Evolutionary conservation across 2,888 invertebrate species (phyloP).

Genomic region (Raillietiella orientalis): DNA sequence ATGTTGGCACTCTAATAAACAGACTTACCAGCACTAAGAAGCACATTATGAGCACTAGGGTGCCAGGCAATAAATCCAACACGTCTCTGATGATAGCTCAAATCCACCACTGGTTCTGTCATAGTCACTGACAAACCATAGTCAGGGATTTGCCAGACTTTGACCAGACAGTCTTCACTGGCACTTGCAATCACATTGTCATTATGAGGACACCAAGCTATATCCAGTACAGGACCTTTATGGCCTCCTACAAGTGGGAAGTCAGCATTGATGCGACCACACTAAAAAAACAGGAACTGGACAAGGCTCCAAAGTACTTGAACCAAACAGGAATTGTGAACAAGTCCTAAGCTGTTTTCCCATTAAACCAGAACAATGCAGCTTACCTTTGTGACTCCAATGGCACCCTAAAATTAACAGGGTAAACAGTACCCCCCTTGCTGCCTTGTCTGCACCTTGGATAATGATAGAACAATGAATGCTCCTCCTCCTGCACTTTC

Average conservation of each 20-base stretch:
- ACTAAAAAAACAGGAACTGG: conserved; percentile 1
- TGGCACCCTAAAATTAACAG: not conserved
- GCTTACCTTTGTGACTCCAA: not conserved
- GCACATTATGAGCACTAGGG: conserved; percentile 74
- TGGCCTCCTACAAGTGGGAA: conserved; percentile 84
- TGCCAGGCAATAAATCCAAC: conserved; percentile 88
- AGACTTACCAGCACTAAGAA: conserved; percentile 43
- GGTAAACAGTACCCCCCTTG: too few species aligned
- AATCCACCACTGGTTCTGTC: conserved; percentile 42
- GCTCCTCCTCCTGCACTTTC: conserved; percentile 89
- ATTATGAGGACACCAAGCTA: conserved; percentile 94
- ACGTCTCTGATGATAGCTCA: conserved; percentile 65
- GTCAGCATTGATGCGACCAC: conserved; percentile 66
- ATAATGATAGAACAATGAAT: conserved; percentile 72
- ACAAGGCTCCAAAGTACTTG: not conserved
- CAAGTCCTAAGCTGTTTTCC: conserved; percentile 1
- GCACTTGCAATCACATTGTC: conserved; percentile 92
- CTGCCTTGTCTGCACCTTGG: too few species aligned
- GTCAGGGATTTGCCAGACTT: conserved; percentile 35
- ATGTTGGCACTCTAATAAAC: conserved; percentile 1
- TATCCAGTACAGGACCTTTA: conserved; percentile 80
- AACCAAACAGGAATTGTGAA: conserved; percentile 1
- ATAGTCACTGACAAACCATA: conserved; percentile 26
- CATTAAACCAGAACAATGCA: conserved; percentile 1
- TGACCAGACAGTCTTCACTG: conserved; percentile 86